A percentile compares a stretch with the other conserved stretches of the same genome.
Conservation (phyloP, 2,113 vertebrate species). For the Spermophilus dauricus region DNA sequence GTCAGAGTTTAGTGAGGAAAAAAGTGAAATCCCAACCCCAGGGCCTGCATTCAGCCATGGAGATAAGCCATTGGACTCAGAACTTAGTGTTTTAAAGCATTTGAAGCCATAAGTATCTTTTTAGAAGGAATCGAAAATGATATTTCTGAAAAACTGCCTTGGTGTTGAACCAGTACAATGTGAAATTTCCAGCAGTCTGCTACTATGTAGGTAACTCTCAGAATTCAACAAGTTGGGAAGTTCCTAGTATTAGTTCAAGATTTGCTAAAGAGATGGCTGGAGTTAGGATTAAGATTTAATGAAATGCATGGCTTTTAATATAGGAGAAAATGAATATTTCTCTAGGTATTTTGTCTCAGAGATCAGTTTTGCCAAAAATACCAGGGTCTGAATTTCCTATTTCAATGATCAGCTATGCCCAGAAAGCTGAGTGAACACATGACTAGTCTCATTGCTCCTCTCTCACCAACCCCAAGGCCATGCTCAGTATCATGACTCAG, state of each 20-base stretch:
- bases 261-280: not conserved
- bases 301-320: not conserved
- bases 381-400: not conserved
- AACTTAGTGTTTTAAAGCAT: not conserved
- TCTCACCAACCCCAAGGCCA: not conserved
- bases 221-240: not conserved
- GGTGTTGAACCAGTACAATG: not conserved
- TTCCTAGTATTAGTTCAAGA: not conserved
- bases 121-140: not conserved
- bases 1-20: not conserved
- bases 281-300: not conserved
- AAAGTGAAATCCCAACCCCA: not conserved
- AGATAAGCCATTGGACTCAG: not conserved
- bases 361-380: not conserved
- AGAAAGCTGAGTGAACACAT: not conserved
- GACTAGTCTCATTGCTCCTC: not conserved
- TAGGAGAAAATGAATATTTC: constrained; percentile 3
- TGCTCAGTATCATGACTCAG: not conserved
- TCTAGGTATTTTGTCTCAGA: not conserved
- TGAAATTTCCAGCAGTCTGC: not conserved
- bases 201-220: not conserved
- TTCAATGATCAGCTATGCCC: not conserved
- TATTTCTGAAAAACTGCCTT: not conserved
- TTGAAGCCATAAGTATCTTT: not conserved
- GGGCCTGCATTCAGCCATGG: not conserved